phyloP scores from a whole-genome alignment of 2,888 invertebrate species.

The Empis stercorea region DNA sequence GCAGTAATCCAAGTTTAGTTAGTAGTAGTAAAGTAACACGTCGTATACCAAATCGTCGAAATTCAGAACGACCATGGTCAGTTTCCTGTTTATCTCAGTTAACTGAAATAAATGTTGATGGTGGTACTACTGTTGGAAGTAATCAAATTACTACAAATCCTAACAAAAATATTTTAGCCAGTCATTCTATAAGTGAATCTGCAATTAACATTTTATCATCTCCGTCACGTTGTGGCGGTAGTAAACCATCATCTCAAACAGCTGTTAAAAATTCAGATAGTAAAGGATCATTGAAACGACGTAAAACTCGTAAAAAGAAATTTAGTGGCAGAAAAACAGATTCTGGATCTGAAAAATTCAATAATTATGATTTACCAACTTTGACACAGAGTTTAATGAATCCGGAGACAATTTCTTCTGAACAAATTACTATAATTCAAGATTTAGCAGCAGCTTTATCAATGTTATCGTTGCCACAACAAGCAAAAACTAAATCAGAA shows the following conservation, averaged over 20 bases:
- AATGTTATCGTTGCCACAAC: slow-evolving; percentile 20
- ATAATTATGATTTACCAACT: slow-evolving; percentile 14
- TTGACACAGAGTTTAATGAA: slow-evolving; percentile 46
- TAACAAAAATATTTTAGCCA: slow-evolving; percentile 40
- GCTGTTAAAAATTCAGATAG: slow-evolving; percentile 27
- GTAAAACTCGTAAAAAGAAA: slow-evolving; percentile 32
- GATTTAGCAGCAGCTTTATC: slow-evolving; percentile 46
- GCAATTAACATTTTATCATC: slow-evolving; percentile 63
- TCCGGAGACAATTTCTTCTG: slow-evolving; percentile 39
- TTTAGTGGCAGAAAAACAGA: slow-evolving; percentile 34
- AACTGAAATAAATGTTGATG: slow-evolving; percentile 32
- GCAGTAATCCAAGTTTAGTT: slow-evolving; percentile 29
- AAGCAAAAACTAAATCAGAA: slow-evolving; percentile 40
- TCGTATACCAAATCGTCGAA: slow-evolving; percentile 28
- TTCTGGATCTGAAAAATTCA: slow-evolving; percentile 42
- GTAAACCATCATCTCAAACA: slow-evolving; percentile 15
- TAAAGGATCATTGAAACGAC: slow-evolving; percentile 33
- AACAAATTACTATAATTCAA: slow-evolving; percentile 44
- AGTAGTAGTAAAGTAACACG: slow-evolving; percentile 44
- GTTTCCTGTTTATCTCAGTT: slow-evolving; percentile 74
- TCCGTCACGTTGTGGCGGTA: slow-evolving; percentile 22
- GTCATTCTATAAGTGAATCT: slow-evolving; percentile 80
- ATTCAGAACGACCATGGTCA: slow-evolving; percentile 64
- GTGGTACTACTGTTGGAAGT: slow-evolving; percentile 24
- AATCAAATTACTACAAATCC: slow-evolving; percentile 16